Conservation (phyloP, 2,797 vertebrate species). For the Myripristis jacobus region DNA sequence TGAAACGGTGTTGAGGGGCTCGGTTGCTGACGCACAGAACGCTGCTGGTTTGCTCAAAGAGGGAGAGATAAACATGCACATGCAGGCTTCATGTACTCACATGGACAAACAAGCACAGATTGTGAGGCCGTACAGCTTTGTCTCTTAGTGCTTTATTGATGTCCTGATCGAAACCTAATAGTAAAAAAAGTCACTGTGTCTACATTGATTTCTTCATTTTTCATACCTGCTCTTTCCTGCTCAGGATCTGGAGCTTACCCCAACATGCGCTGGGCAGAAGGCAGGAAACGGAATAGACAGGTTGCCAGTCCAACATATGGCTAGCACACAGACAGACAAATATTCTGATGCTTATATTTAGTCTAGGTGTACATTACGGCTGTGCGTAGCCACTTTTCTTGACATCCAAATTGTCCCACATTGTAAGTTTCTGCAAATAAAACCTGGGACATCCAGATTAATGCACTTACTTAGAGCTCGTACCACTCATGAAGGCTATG, state of each 20-base stretch:
- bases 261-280: too few species aligned
- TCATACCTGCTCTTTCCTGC: too few species aligned
- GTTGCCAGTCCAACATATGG: too few species aligned
- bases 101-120: constrained; percentile 1
- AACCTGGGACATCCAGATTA: too few species aligned
- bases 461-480: too few species aligned
- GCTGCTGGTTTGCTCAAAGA: constrained; percentile 14
- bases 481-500: too few species aligned
- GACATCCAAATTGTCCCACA: background rate
- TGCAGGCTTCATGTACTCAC: background rate
- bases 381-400: background rate
- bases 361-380: too few species aligned
- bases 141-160: constrained; percentile 20
- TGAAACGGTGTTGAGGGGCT: constrained; percentile 45
- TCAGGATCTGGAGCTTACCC: too few species aligned
- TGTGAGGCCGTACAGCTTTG: constrained; percentile 10
- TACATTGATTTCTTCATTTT: constrained; percentile 12
- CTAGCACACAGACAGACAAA: too few species aligned
- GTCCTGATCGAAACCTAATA: background rate
- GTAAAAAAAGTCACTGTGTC: background rate
- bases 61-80: constrained; percentile 14
- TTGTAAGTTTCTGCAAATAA: too few species aligned
- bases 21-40: constrained; percentile 41
- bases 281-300: too few species aligned
- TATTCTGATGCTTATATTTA: too few species aligned